Base-by-base conservation (phyloP, 1,140 invertebrate genomes). In the Aricia agestis region DNA sequence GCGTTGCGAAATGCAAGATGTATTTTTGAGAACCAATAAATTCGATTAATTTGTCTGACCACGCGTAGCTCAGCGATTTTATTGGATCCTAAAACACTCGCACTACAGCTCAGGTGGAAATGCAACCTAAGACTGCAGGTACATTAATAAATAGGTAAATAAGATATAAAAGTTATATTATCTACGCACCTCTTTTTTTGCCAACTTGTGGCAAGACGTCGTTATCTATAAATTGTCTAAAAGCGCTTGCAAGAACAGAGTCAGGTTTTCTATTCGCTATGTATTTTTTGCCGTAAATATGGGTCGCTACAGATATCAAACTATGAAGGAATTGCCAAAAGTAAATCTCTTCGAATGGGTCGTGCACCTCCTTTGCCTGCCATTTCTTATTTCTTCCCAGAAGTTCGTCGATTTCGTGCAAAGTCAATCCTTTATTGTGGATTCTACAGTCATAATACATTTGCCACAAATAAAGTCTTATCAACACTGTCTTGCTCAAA, bases 321-420 rank as follows among this genome's bases (percentile, higher is more conserved):
- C 90, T 90, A 67, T 93, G 92, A 13, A 93, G 67, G 82, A 93
- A 94, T 80, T 94, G 93, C 93, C 93, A 94, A 80, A 93, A 93
- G 79, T 93, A 93, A 72, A 94, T 92, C 72, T 85, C 88, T 74
- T 93, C 93, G 78, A 94, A 94, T 1, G 93, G 93, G 77, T 92
- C 69, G 73, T 93, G 92, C 0, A 85, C 76, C 13, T 78, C 80
- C 72, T 87, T 87, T 3, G 93, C 77, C 1, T 91, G 78, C 75
- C 90, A 90, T 66, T 85, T 81, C 2, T 86, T 85, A 76, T 93
- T 92, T 70, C 84, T 78, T 15, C 82, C 70, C 72, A 93, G 83
- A 18, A 89, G 71, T 66, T 76, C 78, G 78, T 94, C 93, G 5
- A 93, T 91, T 68, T 93, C 86, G 1, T 89, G 79, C 6, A 94